Evolutionary conservation across 2,113 vertebrate genomes (phyloP).

Genomic region (Phocoena phocoena): DNA sequence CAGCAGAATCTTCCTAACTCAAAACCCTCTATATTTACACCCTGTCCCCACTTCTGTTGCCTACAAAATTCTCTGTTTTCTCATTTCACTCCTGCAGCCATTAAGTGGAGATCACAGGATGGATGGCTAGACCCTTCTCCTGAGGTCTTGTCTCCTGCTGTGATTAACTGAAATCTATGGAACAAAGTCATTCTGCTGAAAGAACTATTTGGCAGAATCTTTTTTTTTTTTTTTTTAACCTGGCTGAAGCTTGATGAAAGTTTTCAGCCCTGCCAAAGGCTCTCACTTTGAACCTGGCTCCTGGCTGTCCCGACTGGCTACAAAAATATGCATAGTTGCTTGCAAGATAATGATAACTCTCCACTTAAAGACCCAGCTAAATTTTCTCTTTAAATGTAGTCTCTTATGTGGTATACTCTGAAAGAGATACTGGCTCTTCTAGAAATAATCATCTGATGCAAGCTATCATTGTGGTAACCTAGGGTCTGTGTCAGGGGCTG

Average conservation of each 20-base stretch:
- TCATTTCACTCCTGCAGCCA: background rate
- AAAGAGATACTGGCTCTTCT: background rate
- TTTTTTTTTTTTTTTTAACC: no score
- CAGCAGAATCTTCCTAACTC: background rate
- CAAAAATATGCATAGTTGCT: background rate
- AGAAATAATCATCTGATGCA: constrained; percentile 28
- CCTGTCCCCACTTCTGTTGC: background rate
- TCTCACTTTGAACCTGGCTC: background rate
- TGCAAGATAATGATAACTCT: constrained; percentile 21
- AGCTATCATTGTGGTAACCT: background rate
- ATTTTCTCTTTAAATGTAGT: constrained; percentile 8
- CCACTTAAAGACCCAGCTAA: background rate
- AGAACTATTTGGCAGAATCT: background rate
- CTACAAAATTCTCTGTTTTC: background rate
- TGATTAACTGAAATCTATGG: background rate
- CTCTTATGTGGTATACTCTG: background rate
- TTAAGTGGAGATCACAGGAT: background rate
- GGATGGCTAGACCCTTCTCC: background rate
- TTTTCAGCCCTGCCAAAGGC: background rate
- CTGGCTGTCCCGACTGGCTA: background rate
- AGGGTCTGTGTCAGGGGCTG: background rate
- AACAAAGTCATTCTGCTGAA: background rate
- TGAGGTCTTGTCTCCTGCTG: background rate
- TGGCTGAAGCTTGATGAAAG: background rate
- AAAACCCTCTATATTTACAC: background rate